A percentile compares a stretch with the other conserved stretches of the same genome.
Evolutionary conservation across 2,797 vertebrate species (phyloP).

Genomic region (Macropus fuliginosus): DNA sequence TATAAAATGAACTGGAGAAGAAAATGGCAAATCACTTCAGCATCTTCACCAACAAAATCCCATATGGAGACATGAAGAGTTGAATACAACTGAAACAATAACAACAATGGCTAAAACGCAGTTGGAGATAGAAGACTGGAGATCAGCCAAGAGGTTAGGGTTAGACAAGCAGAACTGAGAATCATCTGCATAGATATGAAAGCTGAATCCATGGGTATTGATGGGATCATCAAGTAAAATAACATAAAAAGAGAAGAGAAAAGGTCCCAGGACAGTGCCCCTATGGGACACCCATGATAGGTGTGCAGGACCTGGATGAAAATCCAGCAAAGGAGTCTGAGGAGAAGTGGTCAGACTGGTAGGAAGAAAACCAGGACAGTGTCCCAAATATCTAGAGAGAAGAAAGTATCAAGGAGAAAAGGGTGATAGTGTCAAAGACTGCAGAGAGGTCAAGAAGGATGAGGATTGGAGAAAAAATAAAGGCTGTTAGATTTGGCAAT

Average conservation of each 20-base stretch:
- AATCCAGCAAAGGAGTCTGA: no score
- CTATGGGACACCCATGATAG: not conserved
- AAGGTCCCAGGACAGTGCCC: not conserved
- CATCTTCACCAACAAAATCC: not conserved
- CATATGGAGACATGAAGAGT: not conserved
- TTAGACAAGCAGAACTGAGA: not conserved
- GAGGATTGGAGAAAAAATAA: no score
- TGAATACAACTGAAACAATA: not conserved
- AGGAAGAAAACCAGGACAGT: no score
- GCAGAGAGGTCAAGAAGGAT: no score
- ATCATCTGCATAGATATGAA: not conserved
- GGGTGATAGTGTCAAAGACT: no score
- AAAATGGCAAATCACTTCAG: not conserved
- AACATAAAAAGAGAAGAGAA: not conserved
- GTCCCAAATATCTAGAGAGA: no score
- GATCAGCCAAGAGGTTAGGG: not conserved
- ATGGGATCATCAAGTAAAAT: not conserved
- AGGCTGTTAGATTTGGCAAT: no score
- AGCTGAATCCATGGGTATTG: not conserved
- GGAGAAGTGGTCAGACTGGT: no score
- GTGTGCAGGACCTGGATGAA: not conserved
- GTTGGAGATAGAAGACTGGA: not conserved
- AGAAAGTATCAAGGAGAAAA: no score
- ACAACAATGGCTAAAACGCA: not conserved
- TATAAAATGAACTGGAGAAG: not conserved